phyloP scores from a whole-genome alignment of 2,797 vertebrate species.

The Chiloscyllium punctatum region DNA sequence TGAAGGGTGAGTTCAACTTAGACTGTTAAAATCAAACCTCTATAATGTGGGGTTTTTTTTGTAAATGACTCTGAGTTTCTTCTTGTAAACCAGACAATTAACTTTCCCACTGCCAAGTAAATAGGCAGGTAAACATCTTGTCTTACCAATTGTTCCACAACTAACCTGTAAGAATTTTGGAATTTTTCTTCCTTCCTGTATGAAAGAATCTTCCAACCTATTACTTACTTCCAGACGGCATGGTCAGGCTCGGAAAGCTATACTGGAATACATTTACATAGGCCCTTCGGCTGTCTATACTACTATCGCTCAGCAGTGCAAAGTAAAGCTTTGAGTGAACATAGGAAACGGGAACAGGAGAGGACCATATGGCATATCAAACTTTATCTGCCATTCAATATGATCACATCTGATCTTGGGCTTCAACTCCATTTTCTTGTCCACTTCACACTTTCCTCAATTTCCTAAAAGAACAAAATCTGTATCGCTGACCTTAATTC shows the following conservation, averaged over 20 bases:
- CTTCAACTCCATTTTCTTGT: too few relatives aligned
- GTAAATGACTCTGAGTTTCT: neutral
- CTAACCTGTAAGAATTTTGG: neutral
- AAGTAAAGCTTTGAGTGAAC: neutral
- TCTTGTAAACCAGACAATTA: neutral
- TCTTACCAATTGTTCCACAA: neutral
- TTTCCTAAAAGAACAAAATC: too few relatives aligned
- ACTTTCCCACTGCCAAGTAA: neutral
- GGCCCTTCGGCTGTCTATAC: neutral
- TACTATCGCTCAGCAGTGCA: neutral
- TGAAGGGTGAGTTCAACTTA: neutral
- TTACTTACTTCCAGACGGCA: neutral
- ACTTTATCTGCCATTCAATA: too few relatives aligned
- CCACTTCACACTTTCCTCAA: too few relatives aligned
- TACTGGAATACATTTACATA: neutral
- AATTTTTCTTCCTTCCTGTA: neutral
- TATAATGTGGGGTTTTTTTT: neutral
- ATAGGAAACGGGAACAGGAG: too few relatives aligned
- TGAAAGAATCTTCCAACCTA: neutral
- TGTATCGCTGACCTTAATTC: too few relatives aligned
- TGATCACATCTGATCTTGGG: too few relatives aligned
- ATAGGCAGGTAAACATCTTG: neutral
- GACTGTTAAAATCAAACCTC: neutral
- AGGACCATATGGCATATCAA: too few relatives aligned
- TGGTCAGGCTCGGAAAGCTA: neutral